Evolutionary conservation across 2,888 invertebrate species (phyloP).

Genomic region (Lordiphosa andalusiaca): DNA sequence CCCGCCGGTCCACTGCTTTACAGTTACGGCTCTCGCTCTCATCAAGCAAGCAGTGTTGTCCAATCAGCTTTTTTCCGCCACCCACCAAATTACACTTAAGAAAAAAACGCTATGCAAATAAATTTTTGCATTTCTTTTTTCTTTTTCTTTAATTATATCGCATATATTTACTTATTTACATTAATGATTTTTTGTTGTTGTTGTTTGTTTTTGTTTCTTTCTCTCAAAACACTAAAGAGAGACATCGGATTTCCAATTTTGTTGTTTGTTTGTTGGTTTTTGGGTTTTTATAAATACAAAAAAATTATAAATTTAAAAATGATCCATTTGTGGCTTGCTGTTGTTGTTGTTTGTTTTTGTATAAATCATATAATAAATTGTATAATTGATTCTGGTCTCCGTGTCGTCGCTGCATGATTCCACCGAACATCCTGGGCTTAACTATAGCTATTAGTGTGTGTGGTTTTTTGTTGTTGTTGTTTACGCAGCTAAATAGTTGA

Average conservation of each 20-base stretch:
- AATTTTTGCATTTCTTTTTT: constrained; percentile 30
- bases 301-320: constrained; percentile 22
- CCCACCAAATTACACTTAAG: neutral
- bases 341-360: neutral
- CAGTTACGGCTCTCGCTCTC: too few relatives aligned
- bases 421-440: constrained; percentile 1
- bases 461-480: neutral
- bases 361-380: too few relatives aligned
- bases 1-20: too few relatives aligned
- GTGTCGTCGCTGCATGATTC: neutral
- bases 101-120: neutral
- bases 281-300: too few relatives aligned
- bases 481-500: constrained; percentile 37
- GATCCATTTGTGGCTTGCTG: too few relatives aligned
- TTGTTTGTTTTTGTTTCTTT: constrained; percentile 16
- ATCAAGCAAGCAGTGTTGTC: too few relatives aligned
- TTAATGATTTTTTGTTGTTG: constrained; percentile 3
- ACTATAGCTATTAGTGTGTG: constrained; percentile 28
- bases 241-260: constrained; percentile 20
- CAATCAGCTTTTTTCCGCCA: too few relatives aligned
- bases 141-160: constrained; percentile 66
- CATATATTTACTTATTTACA: constrained; percentile 78
- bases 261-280: neutral
- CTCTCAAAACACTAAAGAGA: constrained; percentile 16
- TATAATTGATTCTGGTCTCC: neutral